Percentiles rank a stretch among this genome's conserved stretches.
These are phyloP conservation scores for Addax nasomaculatus DNA, from an alignment of 2,113 vertebrate species.

Conservation along the genomic window DNA sequence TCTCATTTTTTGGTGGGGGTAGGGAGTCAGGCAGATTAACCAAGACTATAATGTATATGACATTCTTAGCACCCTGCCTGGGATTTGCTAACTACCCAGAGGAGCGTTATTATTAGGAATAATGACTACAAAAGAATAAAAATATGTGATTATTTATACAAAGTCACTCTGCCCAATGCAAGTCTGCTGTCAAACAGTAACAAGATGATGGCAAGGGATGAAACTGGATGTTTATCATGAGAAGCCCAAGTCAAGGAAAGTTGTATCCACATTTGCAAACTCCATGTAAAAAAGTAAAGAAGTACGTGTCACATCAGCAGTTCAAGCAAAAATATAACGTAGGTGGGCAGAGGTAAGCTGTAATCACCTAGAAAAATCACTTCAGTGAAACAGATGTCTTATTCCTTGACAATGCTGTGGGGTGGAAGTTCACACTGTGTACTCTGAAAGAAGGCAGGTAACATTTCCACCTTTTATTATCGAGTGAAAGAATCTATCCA, in stretches of 20 bases:
- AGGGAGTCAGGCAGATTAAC: background rate
- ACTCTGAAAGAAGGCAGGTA: background rate
- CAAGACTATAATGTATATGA: background rate
- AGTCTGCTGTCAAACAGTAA: background rate
- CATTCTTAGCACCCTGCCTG: background rate
- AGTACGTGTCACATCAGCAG: background rate
- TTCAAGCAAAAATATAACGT: background rate
- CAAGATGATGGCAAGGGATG: background rate
- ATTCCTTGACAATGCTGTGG: background rate
- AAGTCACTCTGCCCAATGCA: background rate
- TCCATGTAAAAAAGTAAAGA: background rate
- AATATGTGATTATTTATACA: background rate
- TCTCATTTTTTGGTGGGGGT: background rate
- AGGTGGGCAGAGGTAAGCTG: background rate
- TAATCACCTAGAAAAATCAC: slow-evolving; percentile 15
- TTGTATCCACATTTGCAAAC: background rate
- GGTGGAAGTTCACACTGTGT: background rate
- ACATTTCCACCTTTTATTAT: background rate
- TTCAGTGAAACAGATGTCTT: background rate
- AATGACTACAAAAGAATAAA: background rate
- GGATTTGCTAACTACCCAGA: background rate
- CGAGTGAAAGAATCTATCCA: background rate
- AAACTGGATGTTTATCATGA: background rate
- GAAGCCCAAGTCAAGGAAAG: background rate
- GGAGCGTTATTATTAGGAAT: background rate